Evolutionary conservation across 1,140 invertebrate genomes (phyloP).

Genomic region (Hirudo medicinalis): DNA sequence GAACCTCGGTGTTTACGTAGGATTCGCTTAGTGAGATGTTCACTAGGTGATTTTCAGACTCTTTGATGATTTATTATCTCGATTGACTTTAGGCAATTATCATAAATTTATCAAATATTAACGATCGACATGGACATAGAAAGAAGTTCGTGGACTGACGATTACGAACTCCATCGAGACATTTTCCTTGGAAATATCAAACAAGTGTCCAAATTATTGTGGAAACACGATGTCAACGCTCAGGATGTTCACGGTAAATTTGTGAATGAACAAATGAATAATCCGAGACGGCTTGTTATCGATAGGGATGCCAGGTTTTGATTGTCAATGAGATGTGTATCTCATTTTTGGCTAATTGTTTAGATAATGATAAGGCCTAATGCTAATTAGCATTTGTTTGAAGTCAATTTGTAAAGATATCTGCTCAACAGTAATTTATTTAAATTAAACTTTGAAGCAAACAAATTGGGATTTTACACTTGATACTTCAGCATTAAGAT

Average conservation of each 20-base stretch:
- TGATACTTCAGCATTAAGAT: conserved; percentile 7
- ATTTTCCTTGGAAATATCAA: conserved; percentile 16
- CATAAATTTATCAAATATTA: not conserved
- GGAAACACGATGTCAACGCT: conserved; percentile 11
- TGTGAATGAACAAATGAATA: no score
- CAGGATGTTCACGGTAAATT: conserved; percentile 13
- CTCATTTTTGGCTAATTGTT: not conserved
- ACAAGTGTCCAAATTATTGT: conserved; percentile 13
- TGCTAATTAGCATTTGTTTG: not conserved
- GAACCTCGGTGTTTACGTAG: not conserved
- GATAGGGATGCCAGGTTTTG: no score
- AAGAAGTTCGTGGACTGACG: not conserved
- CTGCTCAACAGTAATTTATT: not conserved
- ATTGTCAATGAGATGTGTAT: no score
- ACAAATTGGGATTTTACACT: not conserved
- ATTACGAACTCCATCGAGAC: not conserved
- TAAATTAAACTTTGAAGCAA: not conserved
- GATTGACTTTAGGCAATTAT: not conserved
- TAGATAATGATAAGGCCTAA: not conserved
- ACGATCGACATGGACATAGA: not conserved
- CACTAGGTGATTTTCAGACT: not conserved
- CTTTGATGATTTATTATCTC: not conserved
- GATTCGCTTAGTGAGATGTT: not conserved
- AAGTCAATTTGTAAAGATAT: not conserved
- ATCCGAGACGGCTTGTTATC: no score